Conservation (phyloP, 37 sponge, comb jelly and placozoan genomes). For the Geodia barretti region DNA sequence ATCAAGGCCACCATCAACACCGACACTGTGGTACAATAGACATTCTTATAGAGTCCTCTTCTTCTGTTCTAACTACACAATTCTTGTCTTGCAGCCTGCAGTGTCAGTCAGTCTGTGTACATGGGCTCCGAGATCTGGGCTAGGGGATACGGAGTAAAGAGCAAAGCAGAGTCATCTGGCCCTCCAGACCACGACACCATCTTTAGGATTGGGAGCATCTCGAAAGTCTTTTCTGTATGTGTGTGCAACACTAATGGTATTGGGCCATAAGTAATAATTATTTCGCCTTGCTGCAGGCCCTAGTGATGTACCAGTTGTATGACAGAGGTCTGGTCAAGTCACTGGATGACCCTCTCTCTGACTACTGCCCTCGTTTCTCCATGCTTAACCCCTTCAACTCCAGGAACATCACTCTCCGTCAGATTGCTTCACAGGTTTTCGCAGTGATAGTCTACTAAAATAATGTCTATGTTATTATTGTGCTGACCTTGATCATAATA, state of each 20-base stretch:
- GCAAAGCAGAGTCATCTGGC: conserved; percentile 2
- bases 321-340: conserved; percentile 51
- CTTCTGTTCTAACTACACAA: too few species aligned
- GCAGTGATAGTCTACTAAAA: too few species aligned
- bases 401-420: conserved; percentile 48
- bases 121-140: conserved; percentile 22
- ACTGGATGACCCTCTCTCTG: conserved; percentile 60
- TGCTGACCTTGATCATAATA: too few species aligned
- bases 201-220: conserved; percentile 72
- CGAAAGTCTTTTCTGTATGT: conserved; percentile 73
- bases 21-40: not conserved
- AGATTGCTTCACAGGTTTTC: conserved; percentile 58
- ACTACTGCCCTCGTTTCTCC: conserved; percentile 57
- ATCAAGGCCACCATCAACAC: not conserved
- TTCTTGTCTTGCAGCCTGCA: too few species aligned
- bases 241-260: too few species aligned
- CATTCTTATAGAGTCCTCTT: too few species aligned
- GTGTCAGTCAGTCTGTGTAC: too few species aligned
- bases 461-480: too few species aligned
- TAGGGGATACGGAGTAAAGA: conserved; percentile 44
- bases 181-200: conserved; percentile 24
- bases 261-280: too few species aligned
- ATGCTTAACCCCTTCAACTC: conserved; percentile 34
- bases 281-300: conserved; percentile 28
- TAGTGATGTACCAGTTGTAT: conserved; percentile 58